phyloP scores from a whole-genome alignment of 1,140 invertebrate genomes.

The Heterodera schachtii region DNA sequence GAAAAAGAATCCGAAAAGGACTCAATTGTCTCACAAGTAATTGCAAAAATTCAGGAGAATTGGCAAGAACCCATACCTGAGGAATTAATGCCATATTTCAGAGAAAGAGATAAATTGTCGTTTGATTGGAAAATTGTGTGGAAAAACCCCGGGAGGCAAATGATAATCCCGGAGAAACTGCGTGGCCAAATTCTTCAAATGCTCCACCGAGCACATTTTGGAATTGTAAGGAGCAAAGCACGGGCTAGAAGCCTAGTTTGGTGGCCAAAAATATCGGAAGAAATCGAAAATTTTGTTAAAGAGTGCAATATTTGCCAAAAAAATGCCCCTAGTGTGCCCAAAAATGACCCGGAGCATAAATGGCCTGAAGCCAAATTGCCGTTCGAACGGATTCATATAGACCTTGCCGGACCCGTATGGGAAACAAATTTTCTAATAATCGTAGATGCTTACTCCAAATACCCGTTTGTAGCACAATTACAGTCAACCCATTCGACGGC shows the following conservation, averaged over 20 bases:
- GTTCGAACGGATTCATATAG: too few relatives aligned
- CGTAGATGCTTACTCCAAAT: constrained; percentile 66
- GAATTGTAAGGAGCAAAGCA: too few relatives aligned
- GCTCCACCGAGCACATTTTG: too few relatives aligned
- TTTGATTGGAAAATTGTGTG: not conserved
- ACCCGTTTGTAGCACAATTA: constrained; percentile 61
- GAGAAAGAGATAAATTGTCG: constrained; percentile 2
- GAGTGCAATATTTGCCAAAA: not conserved
- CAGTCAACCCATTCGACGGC: not conserved
- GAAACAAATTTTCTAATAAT: constrained; percentile 66
- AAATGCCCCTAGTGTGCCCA: not conserved
- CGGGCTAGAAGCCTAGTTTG: not conserved
- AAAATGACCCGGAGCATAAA: not conserved
- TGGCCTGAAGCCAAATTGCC: not conserved
- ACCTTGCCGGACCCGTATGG: too few relatives aligned
- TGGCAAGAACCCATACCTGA: too few relatives aligned
- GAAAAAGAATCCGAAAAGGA: not conserved
- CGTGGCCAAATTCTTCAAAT: not conserved
- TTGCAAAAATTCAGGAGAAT: not conserved
- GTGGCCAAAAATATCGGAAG: not conserved
- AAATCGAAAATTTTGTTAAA: too few relatives aligned
- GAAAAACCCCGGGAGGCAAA: constrained; percentile 1
- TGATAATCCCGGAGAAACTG: not conserved
- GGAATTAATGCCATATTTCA: not conserved
- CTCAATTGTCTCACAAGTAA: not conserved